phyloP scores from a whole-genome alignment of 2,888 invertebrate genomes.

The Metopia argyrocephala region DNA sequence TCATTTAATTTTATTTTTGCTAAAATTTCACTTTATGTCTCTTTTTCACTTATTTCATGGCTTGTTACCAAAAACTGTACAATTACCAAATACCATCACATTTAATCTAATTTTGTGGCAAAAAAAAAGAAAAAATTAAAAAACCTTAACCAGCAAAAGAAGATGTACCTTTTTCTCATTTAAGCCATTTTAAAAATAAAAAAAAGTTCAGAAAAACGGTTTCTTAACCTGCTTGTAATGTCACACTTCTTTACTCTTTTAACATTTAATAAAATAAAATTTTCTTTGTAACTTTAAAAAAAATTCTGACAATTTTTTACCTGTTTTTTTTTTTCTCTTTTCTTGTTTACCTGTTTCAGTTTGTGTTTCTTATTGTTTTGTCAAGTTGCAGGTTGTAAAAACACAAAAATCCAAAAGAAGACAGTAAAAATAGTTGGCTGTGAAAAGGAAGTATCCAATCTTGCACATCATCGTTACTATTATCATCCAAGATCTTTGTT shows the following conservation, averaged over 20 bases:
- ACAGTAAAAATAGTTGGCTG: neutral
- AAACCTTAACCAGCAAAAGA: constrained; percentile 1
- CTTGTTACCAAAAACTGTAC: neutral
- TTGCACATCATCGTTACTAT: constrained; percentile 56
- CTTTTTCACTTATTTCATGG: neutral
- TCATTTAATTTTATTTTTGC: too few relatives aligned
- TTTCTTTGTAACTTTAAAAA: constrained; percentile 38
- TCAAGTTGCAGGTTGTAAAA: constrained; percentile 38
- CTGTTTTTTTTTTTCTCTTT: neutral
- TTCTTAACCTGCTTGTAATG: constrained; percentile 65
- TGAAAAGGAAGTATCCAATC: constrained; percentile 58
- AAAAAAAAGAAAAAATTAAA: constrained; percentile 15
- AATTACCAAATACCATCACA: neutral
- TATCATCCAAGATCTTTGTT: constrained; percentile 36
- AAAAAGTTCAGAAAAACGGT: constrained; percentile 50
- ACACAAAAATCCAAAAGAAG: neutral
- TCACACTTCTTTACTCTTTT: constrained; percentile 53
- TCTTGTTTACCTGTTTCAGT: neutral
- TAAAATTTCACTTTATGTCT: neutral
- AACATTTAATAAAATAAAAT: constrained; percentile 43
- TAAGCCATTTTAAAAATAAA: constrained; percentile 11
- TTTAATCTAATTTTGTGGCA: neutral
- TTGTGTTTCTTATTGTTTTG: constrained; percentile 52
- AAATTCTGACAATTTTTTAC: constrained; percentile 41
- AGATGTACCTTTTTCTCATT: neutral